Evolutionary conservation across 92 coral and sea anemone genomes (phyloP).

Genomic region (Paragorgia papillata): DNA sequence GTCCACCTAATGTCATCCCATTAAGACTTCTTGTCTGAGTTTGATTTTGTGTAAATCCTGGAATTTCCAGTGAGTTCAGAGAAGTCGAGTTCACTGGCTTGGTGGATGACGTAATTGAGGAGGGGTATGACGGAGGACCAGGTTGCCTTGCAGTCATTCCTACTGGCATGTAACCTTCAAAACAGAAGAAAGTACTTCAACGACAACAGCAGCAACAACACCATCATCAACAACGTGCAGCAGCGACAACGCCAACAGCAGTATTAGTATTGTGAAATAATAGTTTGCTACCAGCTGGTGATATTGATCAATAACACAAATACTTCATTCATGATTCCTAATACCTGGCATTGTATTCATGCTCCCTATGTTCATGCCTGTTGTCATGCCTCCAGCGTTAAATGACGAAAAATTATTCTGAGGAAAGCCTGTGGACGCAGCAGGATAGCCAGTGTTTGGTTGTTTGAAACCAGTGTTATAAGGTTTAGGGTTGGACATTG

Average conservation of each 20-base stretch:
- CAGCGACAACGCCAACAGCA: too few relatives aligned
- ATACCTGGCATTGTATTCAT: neutral
- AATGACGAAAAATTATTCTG: neutral
- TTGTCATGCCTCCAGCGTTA: neutral
- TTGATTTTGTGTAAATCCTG: conserved; percentile 27
- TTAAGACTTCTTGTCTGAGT: conserved; percentile 21
- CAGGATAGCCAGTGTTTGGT: neutral
- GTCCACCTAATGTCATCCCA: conserved; percentile 8
- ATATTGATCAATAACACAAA: neutral
- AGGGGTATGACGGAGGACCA: neutral
- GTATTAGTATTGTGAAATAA: neutral
- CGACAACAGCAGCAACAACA: neutral
- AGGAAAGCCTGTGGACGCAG: neutral
- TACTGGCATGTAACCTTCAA: neutral
- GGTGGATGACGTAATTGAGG: conserved; percentile 2
- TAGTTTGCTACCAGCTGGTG: neutral
- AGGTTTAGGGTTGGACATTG: neutral
- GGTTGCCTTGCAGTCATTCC: conserved; percentile 12
- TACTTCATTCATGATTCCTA: neutral
- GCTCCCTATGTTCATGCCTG: neutral
- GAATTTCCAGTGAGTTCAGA: conserved; percentile 19
- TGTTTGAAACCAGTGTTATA: neutral
- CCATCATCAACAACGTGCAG: neutral
- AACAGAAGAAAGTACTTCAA: neutral
- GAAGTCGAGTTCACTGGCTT: conserved; percentile 9